Evolutionary conservation across 2,113 vertebrate species (phyloP).

Genomic region (Gallinago jamesoni): DNA sequence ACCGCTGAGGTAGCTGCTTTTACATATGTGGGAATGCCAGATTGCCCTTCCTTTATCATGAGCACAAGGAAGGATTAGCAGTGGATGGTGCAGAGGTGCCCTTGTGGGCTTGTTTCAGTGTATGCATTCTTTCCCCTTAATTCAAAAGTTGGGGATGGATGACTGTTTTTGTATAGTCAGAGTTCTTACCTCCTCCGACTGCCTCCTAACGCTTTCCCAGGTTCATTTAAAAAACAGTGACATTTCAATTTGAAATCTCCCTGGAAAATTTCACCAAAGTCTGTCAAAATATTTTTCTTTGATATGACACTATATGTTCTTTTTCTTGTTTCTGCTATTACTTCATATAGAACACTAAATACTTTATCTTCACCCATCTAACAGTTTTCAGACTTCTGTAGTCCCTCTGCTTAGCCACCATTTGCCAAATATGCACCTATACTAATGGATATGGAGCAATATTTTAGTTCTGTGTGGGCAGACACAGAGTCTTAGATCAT

Average conservation of each 20-base stretch:
- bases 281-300: constrained; percentile 57
- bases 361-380: neutral
- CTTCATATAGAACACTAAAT: neutral
- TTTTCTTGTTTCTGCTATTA: constrained; percentile 21
- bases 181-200: neutral
- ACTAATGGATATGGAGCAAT: neutral
- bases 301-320: neutral
- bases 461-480: neutral
- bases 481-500: neutral
- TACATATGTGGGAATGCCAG: neutral
- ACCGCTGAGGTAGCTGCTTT: neutral
- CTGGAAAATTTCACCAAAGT: neutral
- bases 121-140: neutral
- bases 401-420: neutral
- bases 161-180: neutral
- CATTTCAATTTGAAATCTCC: neutral
- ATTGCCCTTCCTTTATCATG: neutral
- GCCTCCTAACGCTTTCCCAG: neutral
- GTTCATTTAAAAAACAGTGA: neutral
- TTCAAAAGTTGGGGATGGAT: neutral
- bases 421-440: neutral
- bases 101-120: neutral
- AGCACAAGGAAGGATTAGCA: fast-evolving
- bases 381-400: neutral
- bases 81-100: neutral